Percentiles rank a stretch among this genome's conserved stretches.
These are phyloP conservation scores for Oncorhynchus nerka DNA, from an alignment of 2,113 vertebrate species.

Conservation along the genomic window DNA sequence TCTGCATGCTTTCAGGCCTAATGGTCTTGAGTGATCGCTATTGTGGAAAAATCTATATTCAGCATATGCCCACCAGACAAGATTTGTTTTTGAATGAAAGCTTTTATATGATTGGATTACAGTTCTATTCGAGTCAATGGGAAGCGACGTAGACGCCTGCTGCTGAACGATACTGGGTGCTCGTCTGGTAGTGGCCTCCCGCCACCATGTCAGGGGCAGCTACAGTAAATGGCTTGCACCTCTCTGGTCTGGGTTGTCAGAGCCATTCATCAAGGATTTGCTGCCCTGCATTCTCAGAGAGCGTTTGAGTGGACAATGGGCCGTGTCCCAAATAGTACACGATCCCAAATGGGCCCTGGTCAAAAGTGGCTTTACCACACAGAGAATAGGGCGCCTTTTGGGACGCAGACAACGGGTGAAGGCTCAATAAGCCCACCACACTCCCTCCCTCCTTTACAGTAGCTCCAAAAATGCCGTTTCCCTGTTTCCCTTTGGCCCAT, in stretches of 20 bases:
- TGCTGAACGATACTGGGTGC: conserved; percentile 52
- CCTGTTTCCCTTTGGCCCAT: conserved; percentile 30
- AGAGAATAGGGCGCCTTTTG: neutral
- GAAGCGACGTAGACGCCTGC: conserved; percentile 2
- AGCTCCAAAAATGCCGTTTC: conserved; percentile 20
- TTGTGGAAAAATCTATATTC: conserved; percentile 47
- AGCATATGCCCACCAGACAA: conserved; percentile 20
- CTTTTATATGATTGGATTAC: conserved; percentile 2
- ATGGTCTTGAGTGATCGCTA: conserved; percentile 16
- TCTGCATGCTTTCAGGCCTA: neutral
- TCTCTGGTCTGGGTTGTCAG: conserved; percentile 33
- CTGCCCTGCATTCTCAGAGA: conserved; percentile 57
- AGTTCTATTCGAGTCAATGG: conserved; percentile 1
- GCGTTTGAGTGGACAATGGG: conserved; percentile 50
- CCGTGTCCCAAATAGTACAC: neutral
- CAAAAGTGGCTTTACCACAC: too few species aligned
- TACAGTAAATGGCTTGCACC: conserved; percentile 69
- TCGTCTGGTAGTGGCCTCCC: conserved; percentile 47
- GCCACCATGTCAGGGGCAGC: conserved; percentile 56
- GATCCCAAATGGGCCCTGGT: too few species aligned
- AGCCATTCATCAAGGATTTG: conserved; percentile 55
- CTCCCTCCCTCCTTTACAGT: conserved; percentile 10
- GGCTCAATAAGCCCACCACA: conserved; percentile 55
- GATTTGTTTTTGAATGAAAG: neutral
- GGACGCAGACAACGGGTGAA: conserved; percentile 10